phyloP scores from a whole-genome alignment of 2,888 invertebrate genomes.

The Uropetala carovei region DNA sequence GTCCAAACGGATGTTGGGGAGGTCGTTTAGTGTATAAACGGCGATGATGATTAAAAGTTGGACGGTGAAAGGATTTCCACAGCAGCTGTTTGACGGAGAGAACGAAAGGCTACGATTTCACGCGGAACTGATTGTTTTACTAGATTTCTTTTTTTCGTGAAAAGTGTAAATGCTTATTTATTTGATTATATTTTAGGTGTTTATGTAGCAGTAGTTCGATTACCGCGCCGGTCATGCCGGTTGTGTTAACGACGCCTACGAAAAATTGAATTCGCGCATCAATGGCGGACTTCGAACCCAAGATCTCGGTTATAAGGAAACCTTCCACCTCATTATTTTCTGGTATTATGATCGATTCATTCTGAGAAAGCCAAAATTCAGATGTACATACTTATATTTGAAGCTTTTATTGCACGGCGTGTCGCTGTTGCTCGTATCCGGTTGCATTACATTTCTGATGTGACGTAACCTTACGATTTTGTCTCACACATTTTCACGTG shows the following conservation, averaged over 20 bases:
- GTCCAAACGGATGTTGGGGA: not conserved
- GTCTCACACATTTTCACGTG: constrained; percentile 23
- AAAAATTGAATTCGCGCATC: too few relatives aligned
- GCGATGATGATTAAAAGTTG: not conserved
- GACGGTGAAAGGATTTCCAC: not conserved
- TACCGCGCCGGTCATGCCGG: not conserved
- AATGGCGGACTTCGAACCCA: too few relatives aligned
- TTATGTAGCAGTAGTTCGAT: not conserved
- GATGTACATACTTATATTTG: not conserved
- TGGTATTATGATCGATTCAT: not conserved
- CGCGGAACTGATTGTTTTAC: constrained; percentile 6
- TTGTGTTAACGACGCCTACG: not conserved
- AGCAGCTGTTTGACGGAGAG: not conserved
- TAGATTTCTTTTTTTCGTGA: too few relatives aligned
- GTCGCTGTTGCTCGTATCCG: not conserved
- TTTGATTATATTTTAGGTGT: not conserved
- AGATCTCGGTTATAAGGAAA: too few relatives aligned
- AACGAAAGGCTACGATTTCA: not conserved
- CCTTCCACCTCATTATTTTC: too few relatives aligned
- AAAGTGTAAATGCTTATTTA: too few relatives aligned
- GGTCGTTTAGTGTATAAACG: constrained; percentile 1
- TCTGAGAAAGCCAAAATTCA: not conserved
- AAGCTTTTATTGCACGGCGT: not conserved
- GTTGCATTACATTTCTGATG: not conserved
- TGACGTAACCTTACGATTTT: not conserved